phyloP scores from a whole-genome alignment of 2,113 vertebrate species.

The Cyprinodon brontotheroides region DNA sequence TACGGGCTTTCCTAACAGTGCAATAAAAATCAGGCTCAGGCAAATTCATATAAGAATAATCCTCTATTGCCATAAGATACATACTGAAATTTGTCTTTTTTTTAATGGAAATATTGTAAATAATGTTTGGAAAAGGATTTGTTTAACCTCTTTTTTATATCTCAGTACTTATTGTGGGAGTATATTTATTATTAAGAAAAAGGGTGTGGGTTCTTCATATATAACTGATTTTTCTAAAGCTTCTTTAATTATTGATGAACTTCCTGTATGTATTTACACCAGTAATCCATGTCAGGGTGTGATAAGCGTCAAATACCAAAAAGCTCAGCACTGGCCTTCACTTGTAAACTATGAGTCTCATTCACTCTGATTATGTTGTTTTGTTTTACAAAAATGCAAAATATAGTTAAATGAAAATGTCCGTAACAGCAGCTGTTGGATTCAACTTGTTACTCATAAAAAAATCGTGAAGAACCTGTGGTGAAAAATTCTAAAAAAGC shows the following conservation, averaged over 20 bases:
- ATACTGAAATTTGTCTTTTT: slow-evolving; percentile 6
- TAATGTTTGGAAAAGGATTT: slow-evolving; percentile 40
- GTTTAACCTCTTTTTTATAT: slow-evolving; percentile 57
- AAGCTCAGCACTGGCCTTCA: slow-evolving; percentile 37
- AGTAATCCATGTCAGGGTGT: slow-evolving; percentile 62
- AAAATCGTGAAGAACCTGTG: no score
- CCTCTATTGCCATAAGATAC: slow-evolving; percentile 35
- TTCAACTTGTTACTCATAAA: no score
- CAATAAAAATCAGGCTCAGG: slow-evolving; percentile 58
- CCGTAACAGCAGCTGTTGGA: not conserved
- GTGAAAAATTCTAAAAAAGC: not conserved
- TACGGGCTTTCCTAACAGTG: slow-evolving; percentile 49
- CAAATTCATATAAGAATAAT: slow-evolving; percentile 29
- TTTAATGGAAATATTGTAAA: slow-evolving; percentile 51
- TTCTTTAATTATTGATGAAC: slow-evolving; percentile 65
- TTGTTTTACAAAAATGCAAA: not conserved
- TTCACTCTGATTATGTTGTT: not conserved
- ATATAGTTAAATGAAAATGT: not conserved
- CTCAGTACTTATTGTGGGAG: slow-evolving; percentile 78
- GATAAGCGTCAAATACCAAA: slow-evolving; percentile 73
- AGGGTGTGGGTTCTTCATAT: slow-evolving; percentile 73
- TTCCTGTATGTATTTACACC: slow-evolving; percentile 72
- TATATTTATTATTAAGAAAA: slow-evolving; percentile 82
- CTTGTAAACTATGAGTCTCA: not conserved
- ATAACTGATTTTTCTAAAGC: slow-evolving; percentile 65